Percentiles rank a stretch among this genome's conserved stretches.
These are phyloP conservation scores for Argya squamiceps DNA, from an alignment of 2,797 vertebrate genomes.

Conservation along the genomic window DNA sequence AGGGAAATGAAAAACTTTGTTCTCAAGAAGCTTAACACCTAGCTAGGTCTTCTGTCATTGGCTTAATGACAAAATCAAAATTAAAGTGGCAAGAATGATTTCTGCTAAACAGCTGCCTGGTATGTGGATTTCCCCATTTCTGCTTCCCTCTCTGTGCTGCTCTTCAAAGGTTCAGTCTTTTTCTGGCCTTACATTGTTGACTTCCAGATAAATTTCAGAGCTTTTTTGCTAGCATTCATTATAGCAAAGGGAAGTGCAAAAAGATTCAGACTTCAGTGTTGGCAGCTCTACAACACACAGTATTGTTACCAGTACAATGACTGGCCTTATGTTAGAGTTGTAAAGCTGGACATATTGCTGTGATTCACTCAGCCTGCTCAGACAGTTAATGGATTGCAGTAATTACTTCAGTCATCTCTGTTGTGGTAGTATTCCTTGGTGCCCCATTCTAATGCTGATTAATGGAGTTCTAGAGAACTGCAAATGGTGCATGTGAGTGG, in stretches of 20 bases:
- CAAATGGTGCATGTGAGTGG: slow-evolving; percentile 30
- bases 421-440: slow-evolving; percentile 74
- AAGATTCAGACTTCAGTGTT: neutral
- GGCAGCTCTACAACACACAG: neutral
- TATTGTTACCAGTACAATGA: slow-evolving; percentile 49
- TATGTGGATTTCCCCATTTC: neutral
- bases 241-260: neutral
- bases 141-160: no score
- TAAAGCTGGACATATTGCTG: slow-evolving; percentile 78
- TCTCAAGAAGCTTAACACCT: neutral
- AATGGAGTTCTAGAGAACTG: slow-evolving; percentile 75
- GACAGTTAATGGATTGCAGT: slow-evolving; percentile 83
- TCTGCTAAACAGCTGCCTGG: neutral
- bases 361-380: slow-evolving; percentile 80
- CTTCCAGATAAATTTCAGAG: slow-evolving; percentile 6
- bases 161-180: neutral
- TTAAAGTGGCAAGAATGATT: neutral
- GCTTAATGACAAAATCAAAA: neutral
- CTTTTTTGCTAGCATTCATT: neutral
- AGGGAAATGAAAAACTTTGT: neutral
- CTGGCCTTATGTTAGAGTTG: slow-evolving; percentile 47
- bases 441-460: slow-evolving; percentile 80
- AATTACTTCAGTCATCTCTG: slow-evolving; percentile 82
- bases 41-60: neutral
- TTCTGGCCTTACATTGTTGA: neutral